Base-by-base conservation (phyloP, 1,140 invertebrate species). In the Campoletis sonorensis region DNA sequence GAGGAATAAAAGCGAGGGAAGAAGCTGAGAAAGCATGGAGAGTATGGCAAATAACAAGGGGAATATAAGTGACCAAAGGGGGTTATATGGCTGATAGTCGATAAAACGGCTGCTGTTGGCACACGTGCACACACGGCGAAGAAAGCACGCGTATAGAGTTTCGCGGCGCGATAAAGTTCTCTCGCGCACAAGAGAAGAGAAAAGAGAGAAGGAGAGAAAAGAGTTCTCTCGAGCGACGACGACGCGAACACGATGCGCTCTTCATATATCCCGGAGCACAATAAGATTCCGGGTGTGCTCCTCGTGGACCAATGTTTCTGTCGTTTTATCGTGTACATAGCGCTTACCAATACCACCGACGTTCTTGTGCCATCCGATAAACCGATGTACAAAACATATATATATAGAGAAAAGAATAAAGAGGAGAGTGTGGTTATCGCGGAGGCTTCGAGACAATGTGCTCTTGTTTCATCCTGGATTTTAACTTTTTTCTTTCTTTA, bases 151-250 rank as follows among this genome's bases (percentile, higher is more conserved):
- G 76, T 78, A 37, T 78, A 78, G n/a, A 26, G 76, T 78, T 78
- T 78, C 58, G 76, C 76, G n/a, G n/a, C n/a, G n/a, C 27, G 58
- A 78, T 78, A 78, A 78, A 78, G 58, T 78, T 78, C 76, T 78
- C 61, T 78, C 51, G 27, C 27, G 33, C 27, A 4, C 10, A 5
- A 33, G 67, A 33, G 11, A 27, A 26, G 23, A n/a, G n/a, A n/a
- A n/a, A n/a, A n/a, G 58, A 61, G 15, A 61, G 58, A 61, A 10
- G 8, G 58, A 64, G 30, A 70, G 27, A 10, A 21, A 70, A 70
- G 67, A 70, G 54, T n/a, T 27, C 54, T 77, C 49, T 7, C 10
- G n/a, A n/a, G n/a, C 30, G 64, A 77, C 75, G 54, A 58, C 75
- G 75, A 70, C 15, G 67, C 67, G 21, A 61, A 58, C 23, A 64